Evolutionary conservation across 2,888 invertebrate species (phyloP), one percentile per base, ranked within the genome.

Genomic region (Cepaea hortensis): DNA sequence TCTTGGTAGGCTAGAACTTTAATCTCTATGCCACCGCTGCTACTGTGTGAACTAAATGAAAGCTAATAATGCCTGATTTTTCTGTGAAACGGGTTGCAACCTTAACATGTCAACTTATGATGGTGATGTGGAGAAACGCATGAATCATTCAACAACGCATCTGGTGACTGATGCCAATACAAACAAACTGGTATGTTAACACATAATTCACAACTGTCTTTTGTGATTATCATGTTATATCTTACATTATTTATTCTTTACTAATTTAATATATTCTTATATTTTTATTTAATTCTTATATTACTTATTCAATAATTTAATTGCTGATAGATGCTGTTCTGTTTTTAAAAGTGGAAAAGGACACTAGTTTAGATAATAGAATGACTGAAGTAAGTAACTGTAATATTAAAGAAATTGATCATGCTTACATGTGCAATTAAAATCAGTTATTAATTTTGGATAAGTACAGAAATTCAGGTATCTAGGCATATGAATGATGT

Each of bases 121-220:
- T 91, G 93, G 93, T 13, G 92, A 93, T 89, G 87, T 93, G n/a
- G 90, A 91, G 18, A 84, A 82, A 76, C 82, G 81, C 3, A 87
- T 92, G 0, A 86, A 88, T 20, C 88, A 90, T 11, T 82, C 85
- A 46, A 92, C 92, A 3, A 92, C 93, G 5, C 92, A 92, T 85
- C 87, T 92, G 65, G 87, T 93, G 15, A 89, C 92, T 11, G 85
- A 90, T 50, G 76, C 88, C 11, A 87, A 87, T 35, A 89, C 88
- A 46, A 88, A 88, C 76, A 85, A 83, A 77, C 83, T 91, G 89
- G 92, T 92, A 85, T 85, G 90, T 85, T 13, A 55, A 77, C 35
- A 1, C 20, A 15, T 55, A 3, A 35, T 35, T 35, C 35, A 35
- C 35, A 35, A 3, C 3, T 55, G 18, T 18, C 48, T 79, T 18